phyloP scores from a whole-genome alignment of 2,797 vertebrate genomes.

The Eulemur coronatus region DNA sequence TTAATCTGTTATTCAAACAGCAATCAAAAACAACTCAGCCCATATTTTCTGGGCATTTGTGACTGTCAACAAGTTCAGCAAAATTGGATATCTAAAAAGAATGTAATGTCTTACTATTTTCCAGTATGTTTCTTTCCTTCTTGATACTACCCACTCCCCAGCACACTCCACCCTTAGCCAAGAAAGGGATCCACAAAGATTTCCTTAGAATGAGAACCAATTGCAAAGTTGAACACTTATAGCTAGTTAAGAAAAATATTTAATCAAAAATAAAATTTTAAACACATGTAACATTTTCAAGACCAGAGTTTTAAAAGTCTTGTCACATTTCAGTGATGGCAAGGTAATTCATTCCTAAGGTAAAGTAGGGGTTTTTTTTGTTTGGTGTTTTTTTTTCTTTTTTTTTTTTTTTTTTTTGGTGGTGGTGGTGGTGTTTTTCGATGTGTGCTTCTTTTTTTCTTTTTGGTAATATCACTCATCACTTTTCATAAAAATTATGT shows the following conservation, averaged over 20 bases:
- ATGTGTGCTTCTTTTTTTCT: background rate
- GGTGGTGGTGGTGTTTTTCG: background rate
- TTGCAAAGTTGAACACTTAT: background rate
- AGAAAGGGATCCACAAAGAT: conserved; percentile 37
- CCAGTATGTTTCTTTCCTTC: conserved; percentile 64
- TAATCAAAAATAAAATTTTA: background rate
- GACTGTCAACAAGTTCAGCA: conserved; percentile 82
- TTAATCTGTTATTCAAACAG: conserved; percentile 88
- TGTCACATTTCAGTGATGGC: conserved; percentile 11
- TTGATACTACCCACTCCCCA: conserved; percentile 10
- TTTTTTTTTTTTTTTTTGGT: too few relatives aligned
- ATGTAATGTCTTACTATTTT: conserved; percentile 77
- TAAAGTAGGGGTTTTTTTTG: background rate
- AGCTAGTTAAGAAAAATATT: conserved; percentile 51
- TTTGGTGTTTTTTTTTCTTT: too few relatives aligned
- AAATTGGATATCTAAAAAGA: conserved; percentile 72
- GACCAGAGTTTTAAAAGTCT: background rate
- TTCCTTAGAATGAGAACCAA: conserved; percentile 4
- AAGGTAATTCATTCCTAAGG: conserved; percentile 40
- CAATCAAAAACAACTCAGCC: conserved; percentile 82
- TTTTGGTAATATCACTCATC: conserved; percentile 31
- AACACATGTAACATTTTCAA: background rate
- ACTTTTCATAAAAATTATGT: conserved; percentile 31
- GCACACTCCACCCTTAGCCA: background rate
- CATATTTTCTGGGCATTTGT: conserved; percentile 81